Base-by-base conservation (phyloP, 2,113 vertebrate species). In the Syngnathus floridae region DNA sequence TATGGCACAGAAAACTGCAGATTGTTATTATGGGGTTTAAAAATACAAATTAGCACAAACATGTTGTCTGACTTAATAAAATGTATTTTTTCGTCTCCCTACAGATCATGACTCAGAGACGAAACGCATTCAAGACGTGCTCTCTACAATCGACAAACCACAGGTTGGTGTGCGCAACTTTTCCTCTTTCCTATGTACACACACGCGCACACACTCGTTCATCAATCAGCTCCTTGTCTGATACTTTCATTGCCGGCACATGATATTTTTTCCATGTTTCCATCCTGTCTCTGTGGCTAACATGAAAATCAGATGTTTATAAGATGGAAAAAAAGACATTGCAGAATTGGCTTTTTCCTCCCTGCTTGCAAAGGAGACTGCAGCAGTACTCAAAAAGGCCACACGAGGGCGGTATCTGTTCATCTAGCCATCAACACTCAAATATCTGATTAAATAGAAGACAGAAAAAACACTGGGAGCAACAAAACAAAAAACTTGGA, bases 81-180 rank as follows among this genome's bases (percentile, higher is more conserved):
- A 41, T 60, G 9, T 46, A 14, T 35, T 12, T 46, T 13, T 54
- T 40, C 64, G 19, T 61, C 51, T 78, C 37, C 17, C 61, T 76
- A 51, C 90, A 98, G 96, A 98, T 83, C 95, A 94, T 81, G 95
- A 98, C 82, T 91, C 93, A 65, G 96, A 98, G 88, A 91, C 91
- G 65, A 98, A 97, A 86, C 92, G 93, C 54, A 89, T 96, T 84
- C 95, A 97, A 88, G 95, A 98, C 82, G 86, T 96, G 91, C 92
- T 98, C 87, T 96, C 94, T 70, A 90, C 93, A 86, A 96, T 98
- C 84, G 95, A 97, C 84, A 98, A 95, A 84, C 95, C 95, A 87
- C 95, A 95, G 95, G 96, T 97, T 88, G 61, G 94, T 93, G 80
- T 60, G 74, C 75, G 21, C 35, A 45, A 31, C 56, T 54, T 60